Percentiles rank a stretch among this genome's conserved stretches.
Evolutionary conservation across 2,113 vertebrate genomes (phyloP).

Genomic region (Nothoprocta pentlandii): DNA sequence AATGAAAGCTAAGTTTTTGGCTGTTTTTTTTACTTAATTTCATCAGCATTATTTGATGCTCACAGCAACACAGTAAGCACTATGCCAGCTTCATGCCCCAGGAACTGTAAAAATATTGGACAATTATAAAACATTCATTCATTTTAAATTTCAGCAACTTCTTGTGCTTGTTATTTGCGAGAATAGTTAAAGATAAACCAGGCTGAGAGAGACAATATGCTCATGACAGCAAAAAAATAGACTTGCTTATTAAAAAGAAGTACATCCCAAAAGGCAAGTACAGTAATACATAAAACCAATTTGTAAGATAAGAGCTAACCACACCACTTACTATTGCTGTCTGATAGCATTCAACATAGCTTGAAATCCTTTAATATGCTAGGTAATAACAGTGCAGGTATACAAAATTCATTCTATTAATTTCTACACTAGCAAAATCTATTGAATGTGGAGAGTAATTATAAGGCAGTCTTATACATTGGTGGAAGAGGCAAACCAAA

Average conservation of each 20-base stretch:
- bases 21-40: neutral
- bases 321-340: constrained; percentile 37
- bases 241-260: constrained; percentile 49
- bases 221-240: constrained; percentile 45
- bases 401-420: constrained; percentile 69
- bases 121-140: neutral
- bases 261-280: constrained; percentile 30
- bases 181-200: neutral
- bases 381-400: constrained; percentile 34
- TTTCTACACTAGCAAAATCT: constrained; percentile 53
- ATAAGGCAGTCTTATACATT: constrained; percentile 27
- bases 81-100: neutral
- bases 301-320: constrained; percentile 62
- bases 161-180: constrained; percentile 4
- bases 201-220: neutral
- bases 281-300: constrained; percentile 44
- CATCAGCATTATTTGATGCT: neutral
- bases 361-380: constrained; percentile 53
- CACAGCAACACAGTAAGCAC: neutral
- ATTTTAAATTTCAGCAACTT: constrained; percentile 10
- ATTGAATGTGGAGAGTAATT: constrained; percentile 46
- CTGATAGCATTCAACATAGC: constrained; percentile 49
- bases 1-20: neutral
- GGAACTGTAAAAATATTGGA: neutral
- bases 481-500: constrained; percentile 18